Conservation (phyloP, 2,888 invertebrate species). For the Drosophila longiperda region DNA sequence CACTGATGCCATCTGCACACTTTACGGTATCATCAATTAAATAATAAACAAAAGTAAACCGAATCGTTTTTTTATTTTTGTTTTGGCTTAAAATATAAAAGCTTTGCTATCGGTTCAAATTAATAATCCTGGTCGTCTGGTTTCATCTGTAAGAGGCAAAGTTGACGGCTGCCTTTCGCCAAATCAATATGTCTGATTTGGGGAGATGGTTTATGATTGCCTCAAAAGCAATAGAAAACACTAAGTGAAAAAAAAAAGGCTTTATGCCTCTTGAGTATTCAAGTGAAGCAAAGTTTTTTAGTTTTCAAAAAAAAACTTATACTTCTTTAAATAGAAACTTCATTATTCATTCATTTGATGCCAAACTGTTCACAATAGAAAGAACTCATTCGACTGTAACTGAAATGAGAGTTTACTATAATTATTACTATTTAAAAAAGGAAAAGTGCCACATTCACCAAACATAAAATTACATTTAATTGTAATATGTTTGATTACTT, state of each 20-base stretch:
- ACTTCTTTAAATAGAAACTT: not conserved
- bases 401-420: constrained; percentile 6
- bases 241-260: constrained; percentile 2
- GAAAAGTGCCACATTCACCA: not conserved
- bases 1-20: constrained; percentile 8
- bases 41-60: not conserved
- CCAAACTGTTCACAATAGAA: not conserved
- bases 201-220: constrained; percentile 6
- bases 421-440: not conserved
- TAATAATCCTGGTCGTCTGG: constrained; percentile 1
- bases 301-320: constrained; percentile 1
- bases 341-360: not conserved
- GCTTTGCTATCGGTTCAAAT: not conserved
- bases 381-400: constrained; percentile 10
- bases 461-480: not conserved
- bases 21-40: constrained; percentile 9
- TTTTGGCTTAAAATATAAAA: not conserved
- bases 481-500: not conserved
- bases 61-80: not conserved
- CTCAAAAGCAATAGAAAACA: constrained; percentile 5
- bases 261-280: constrained; percentile 5
- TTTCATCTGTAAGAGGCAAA: not conserved
- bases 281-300: constrained; percentile 1
- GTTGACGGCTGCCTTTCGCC: constrained; percentile 23
- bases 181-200: constrained; percentile 20